Percentiles rank a stretch among this genome's conserved stretches.
Conservation (phyloP, 2,113 vertebrate genomes). For the Sardina pilchardus region DNA sequence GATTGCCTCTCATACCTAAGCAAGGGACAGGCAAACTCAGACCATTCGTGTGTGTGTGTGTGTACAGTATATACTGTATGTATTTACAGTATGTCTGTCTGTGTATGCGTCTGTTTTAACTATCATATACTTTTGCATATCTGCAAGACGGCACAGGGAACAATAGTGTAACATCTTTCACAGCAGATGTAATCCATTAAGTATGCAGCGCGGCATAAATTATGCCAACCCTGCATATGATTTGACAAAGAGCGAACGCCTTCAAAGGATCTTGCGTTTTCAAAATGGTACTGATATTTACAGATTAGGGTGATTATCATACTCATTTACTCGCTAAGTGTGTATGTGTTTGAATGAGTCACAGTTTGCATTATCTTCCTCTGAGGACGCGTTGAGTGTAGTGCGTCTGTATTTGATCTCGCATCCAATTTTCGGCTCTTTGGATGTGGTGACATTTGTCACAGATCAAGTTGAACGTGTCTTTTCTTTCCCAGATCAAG, state of each 20-base stretch:
- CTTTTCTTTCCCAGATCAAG: background rate
- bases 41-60: background rate
- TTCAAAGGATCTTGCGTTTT: constrained; percentile 1
- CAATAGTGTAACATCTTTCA: background rate
- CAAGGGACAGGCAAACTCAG: background rate
- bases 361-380: background rate
- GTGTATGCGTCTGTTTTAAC: background rate
- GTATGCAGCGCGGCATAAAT: background rate
- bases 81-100: background rate
- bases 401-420: background rate
- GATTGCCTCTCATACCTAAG: background rate
- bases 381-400: background rate
- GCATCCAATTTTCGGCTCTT: background rate
- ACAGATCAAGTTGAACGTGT: background rate
- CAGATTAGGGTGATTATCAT: background rate
- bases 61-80: background rate
- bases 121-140: background rate
- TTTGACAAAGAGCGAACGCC: background rate
- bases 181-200: constrained; percentile 16
- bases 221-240: background rate
- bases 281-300: background rate
- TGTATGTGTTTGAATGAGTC: background rate
- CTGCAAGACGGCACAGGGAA: background rate
- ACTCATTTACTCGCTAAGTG: constrained; percentile 5
- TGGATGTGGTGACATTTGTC: constrained; percentile 14